Percentiles rank a stretch among this genome's conserved stretches.
These are phyloP conservation scores for Caenorhabditis japonica DNA, from an alignment of 2,888 invertebrate species.

Conservation along the genomic window DNA sequence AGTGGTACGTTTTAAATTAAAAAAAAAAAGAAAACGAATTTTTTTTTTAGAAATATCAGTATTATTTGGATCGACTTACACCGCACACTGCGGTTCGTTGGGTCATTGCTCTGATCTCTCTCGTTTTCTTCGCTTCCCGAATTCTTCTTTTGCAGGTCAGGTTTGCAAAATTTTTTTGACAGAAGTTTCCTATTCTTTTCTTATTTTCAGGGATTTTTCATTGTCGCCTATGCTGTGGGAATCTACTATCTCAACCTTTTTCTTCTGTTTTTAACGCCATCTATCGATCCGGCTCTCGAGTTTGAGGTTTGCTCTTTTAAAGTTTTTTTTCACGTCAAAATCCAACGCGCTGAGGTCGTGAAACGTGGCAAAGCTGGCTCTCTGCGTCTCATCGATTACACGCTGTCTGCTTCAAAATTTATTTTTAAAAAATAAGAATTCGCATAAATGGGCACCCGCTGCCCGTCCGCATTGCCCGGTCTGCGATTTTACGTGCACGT, in stretches of 20 bases:
- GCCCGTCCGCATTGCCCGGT: too few relatives aligned
- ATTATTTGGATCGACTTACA: conserved; percentile 76
- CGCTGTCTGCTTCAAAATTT: too few relatives aligned
- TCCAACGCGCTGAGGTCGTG: too few relatives aligned
- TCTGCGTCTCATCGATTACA: too few relatives aligned
- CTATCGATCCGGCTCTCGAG: conserved; percentile 94
- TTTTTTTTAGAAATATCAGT: conserved; percentile 75
- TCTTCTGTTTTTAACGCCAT: conserved; percentile 99
- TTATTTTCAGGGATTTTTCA: conserved; percentile 92
- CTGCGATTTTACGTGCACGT: too few relatives aligned
- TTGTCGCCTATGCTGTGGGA: conserved; percentile 97
- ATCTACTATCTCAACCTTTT: conserved; percentile 99
- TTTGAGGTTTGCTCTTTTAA: conserved; percentile 81
- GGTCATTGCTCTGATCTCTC: conserved; percentile 68
- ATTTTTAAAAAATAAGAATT: too few relatives aligned
- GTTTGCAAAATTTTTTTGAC: conserved; percentile 5
- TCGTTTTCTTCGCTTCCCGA: conserved; percentile 69
- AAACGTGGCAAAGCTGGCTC: too few relatives aligned
- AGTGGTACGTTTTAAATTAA: conserved; percentile 60
- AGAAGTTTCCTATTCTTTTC: not conserved
- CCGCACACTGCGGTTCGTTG: conserved; percentile 75
- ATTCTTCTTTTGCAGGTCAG: conserved; percentile 73
- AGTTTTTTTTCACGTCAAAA: not conserved
- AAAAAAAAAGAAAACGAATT: not conserved
- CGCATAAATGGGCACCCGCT: too few relatives aligned